Conservation (phyloP, 1,140 invertebrate genomes). For the Macrotrachela quadricornifera region DNA sequence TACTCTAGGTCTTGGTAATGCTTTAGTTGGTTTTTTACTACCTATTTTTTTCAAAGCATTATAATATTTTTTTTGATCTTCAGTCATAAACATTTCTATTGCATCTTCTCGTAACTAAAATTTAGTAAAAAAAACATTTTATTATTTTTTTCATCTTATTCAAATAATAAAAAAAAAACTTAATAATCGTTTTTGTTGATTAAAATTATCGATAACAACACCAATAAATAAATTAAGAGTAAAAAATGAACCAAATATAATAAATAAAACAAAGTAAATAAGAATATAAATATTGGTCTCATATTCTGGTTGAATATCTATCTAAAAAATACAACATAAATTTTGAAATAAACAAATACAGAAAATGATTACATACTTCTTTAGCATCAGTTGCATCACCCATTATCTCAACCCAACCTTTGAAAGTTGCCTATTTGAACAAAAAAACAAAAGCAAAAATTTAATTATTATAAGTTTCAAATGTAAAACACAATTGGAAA, state of each 20-base stretch:
- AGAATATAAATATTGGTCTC: constrained; percentile 92
- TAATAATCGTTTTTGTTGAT: constrained; percentile 98
- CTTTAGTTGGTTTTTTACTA: constrained; percentile 87
- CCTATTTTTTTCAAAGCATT: constrained; percentile 99
- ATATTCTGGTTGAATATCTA: constrained; percentile 63
- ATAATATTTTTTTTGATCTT: constrained; percentile 99
- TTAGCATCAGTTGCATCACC: constrained; percentile 84
- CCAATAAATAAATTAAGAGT: constrained; percentile 91
- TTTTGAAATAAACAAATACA: background rate
- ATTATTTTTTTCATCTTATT: no score
- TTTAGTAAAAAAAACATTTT: no score
- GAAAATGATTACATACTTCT: constrained; percentile 39
- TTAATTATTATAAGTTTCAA: no score
- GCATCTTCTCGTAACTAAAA: constrained; percentile 90
- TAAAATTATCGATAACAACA: constrained; percentile 95
- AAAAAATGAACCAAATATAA: constrained; percentile 90
- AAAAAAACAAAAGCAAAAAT: no score
- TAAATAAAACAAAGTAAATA: constrained; percentile 90
- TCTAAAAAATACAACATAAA: constrained; percentile 35
- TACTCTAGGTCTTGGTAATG: constrained; percentile 82
- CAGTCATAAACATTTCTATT: constrained; percentile 97
- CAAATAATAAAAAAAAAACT: no score
- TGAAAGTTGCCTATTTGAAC: constrained; percentile 90
- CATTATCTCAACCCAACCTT: constrained; percentile 75
- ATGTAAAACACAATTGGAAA: no score